phyloP scores from a whole-genome alignment of 1,140 invertebrate species.

The Helicoverpa armigera region DNA sequence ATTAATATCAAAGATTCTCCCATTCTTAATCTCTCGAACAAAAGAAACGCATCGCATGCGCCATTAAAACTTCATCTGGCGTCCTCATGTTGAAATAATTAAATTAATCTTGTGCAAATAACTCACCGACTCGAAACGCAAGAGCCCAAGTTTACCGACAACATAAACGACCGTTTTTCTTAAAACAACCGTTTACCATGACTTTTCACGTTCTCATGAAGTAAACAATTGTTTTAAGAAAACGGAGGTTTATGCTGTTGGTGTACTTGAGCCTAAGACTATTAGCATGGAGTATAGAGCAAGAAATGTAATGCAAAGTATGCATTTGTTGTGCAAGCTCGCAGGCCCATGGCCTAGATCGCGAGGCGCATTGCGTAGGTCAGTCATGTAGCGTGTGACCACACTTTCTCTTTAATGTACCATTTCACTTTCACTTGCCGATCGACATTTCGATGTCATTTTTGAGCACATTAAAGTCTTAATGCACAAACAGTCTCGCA shows the following conservation, averaged over 20 bases:
- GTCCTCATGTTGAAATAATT: constrained; percentile 30
- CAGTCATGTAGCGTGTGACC: constrained; percentile 67
- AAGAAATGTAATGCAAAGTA: constrained; percentile 53
- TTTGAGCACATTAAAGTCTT: constrained; percentile 39
- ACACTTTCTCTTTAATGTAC: constrained; percentile 73
- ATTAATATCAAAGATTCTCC: too few species aligned
- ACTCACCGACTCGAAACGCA: constrained; percentile 8
- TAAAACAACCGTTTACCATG: too few species aligned
- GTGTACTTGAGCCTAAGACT: background rate
- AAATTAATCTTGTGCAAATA: constrained; percentile 36
- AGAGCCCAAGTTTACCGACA: too few species aligned
- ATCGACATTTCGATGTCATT: constrained; percentile 57
- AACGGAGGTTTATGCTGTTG: too few species aligned
- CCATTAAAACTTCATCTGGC: constrained; percentile 29
- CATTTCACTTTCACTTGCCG: constrained; percentile 77
- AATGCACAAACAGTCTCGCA: constrained; percentile 10
- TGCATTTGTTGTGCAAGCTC: constrained; percentile 65
- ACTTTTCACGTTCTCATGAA: too few species aligned
- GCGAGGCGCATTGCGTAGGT: constrained; percentile 77
- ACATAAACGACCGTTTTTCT: too few species aligned
- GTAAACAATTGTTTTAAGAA: too few species aligned
- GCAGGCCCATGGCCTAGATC: constrained; percentile 69
- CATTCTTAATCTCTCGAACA: background rate
- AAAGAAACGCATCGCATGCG: background rate
- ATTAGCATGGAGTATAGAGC: constrained; percentile 47